Base-by-base conservation (phyloP, 2,797 vertebrate species). In the Knipowitschia caucasica region DNA sequence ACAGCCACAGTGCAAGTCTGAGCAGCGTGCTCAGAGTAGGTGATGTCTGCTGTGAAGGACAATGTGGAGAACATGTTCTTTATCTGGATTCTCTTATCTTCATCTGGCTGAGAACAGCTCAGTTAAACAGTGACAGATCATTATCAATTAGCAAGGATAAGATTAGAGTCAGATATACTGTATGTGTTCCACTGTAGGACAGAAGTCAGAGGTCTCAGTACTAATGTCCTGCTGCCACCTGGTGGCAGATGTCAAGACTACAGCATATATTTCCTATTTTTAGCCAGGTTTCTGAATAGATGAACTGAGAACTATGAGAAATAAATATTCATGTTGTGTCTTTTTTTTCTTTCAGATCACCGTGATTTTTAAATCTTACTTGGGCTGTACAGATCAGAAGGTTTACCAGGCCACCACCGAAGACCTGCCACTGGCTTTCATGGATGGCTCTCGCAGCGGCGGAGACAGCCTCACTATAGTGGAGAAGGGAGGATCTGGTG, bases 331-430 rank as follows among this genome's bases (percentile, higher is more conserved):
- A 47, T 18, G 26, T 49, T 21, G 2, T 54, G 44, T 56, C 11
- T 1, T 1, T 10, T 5, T 1, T 11, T 9, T 42, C 1, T 75
- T 73, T 34, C 77, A 93, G 92, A 92, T 93, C 74, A 93, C 92
- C 0, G 89, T 93, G 53, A 93, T 93, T 75, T 93, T 93, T 63
- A 92, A 92, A 80, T 86, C 87, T 0, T 93, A 87, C 73, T 86
- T 83, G 0, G 91, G 91, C 71, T 93, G 92, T 64, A 91, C 91
- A 0, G 92, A 93, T 46, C 92, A 92, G 83, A 92, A 92, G 70
- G 91, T 91, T 14, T 93, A 92, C 78, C 92, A 93, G 77, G 92
- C 92, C 59, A 92, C 89, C 35, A 91, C 90, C 0, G 90, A 91
- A 12, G 92, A 92, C 47, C 78, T 92, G 34, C 92, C 92, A 0